A percentile compares a stretch with the other conserved stretches of the same genome.
These are phyloP conservation scores for Microplitis mediator DNA, from an alignment of 1,140 invertebrate species.

Conservation along the genomic window DNA sequence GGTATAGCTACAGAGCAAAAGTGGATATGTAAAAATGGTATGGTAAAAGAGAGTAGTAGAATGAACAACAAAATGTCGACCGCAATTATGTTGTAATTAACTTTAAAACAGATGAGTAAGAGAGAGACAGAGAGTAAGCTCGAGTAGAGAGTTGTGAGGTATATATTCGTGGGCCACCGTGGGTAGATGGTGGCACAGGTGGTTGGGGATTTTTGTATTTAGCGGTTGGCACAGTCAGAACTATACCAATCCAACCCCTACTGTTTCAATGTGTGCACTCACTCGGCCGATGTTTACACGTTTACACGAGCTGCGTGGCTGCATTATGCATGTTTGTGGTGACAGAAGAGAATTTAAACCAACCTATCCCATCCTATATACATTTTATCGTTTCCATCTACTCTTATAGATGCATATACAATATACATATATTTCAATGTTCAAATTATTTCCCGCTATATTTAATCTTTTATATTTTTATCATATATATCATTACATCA, in stretches of 20 bases:
- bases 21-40: background rate
- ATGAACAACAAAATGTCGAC: conserved; percentile 60
- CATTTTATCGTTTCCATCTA: background rate
- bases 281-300: conserved; percentile 53
- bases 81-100: conserved; percentile 64
- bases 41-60: background rate
- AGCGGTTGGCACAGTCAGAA: conserved; percentile 50
- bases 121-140: too few species aligned
- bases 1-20: background rate
- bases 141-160: background rate
- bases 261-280: conserved; percentile 23
- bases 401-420: background rate
- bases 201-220: conserved; percentile 64
- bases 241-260: background rate
- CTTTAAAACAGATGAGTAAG: conserved; percentile 44
- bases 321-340: conserved; percentile 63
- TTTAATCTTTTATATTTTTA: too few species aligned
- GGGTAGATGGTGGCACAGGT: conserved; percentile 51
- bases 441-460: too few species aligned
- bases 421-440: too few species aligned
- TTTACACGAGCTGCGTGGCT: conserved; percentile 58
- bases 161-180: conserved; percentile 30
- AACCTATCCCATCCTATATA: conserved; percentile 34
- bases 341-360: conserved; percentile 62
- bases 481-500: too few species aligned